Percentiles rank a stretch among this genome's conserved stretches.
phyloP scores from a whole-genome alignment of 2,888 invertebrate species.

The Ophion ventricosus region DNA sequence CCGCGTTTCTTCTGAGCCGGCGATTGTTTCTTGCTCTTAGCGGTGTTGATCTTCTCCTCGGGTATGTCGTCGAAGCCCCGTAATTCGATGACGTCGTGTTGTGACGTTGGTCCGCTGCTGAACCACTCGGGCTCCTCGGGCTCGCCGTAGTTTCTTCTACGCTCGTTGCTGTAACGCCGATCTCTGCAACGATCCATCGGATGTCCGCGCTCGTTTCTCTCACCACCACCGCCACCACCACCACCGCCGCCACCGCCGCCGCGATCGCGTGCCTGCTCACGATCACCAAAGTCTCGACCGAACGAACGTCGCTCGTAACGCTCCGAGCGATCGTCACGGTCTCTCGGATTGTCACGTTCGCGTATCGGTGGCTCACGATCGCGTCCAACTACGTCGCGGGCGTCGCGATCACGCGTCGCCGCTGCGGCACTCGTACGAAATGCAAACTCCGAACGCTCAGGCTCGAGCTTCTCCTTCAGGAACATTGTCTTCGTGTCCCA shows the following conservation, averaged over 20 bases:
- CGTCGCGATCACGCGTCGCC: conserved; percentile 71
- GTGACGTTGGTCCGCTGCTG: conserved; percentile 94
- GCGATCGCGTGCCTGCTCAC: conserved; percentile 75
- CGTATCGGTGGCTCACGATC: conserved; percentile 73
- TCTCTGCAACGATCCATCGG: conserved; percentile 79
- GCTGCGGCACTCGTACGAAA: conserved; percentile 76
- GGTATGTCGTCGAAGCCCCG: conserved; percentile 94
- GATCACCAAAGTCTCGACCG: conserved; percentile 84
- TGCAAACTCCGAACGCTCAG: conserved; percentile 79
- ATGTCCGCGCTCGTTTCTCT: conserved; percentile 75
- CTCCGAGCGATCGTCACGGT: conserved; percentile 82
- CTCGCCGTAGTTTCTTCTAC: conserved; percentile 85
- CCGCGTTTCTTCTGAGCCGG: conserved; percentile 83
- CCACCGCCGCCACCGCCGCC: conserved; percentile 78
- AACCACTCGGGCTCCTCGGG: conserved; percentile 96
- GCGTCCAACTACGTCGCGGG: conserved; percentile 70
- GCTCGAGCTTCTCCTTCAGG: conserved; percentile 77
- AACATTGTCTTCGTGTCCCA: conserved; percentile 72
- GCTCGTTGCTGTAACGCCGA: conserved; percentile 79
- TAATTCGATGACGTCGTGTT: conserved; percentile 96
- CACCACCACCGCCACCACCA: conserved; percentile 77
- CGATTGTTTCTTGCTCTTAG: conserved; percentile 81
- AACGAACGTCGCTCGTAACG: conserved; percentile 84
- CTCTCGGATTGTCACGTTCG: conserved; percentile 79
- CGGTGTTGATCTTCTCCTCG: conserved; percentile 78